Base-by-base conservation (phyloP, 2,888 invertebrate genomes). In the Acanthosepion pharaonis region DNA sequence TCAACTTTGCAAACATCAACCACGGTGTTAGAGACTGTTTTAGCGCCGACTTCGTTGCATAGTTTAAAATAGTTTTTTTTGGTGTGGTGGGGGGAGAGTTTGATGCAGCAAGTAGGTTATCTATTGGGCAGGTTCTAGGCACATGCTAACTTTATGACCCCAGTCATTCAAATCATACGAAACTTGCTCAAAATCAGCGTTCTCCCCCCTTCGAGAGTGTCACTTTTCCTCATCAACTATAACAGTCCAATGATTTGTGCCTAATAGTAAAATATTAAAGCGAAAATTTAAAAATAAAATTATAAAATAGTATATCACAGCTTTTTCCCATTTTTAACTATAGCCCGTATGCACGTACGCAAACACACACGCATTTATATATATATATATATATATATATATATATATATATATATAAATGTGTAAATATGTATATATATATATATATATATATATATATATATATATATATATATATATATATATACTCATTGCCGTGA, bases 131-230 rank as follows among this genome's bases (percentile, higher is more conserved):
- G n/a, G 33, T 78, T n/a, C n/a, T 9, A 33, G 15, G 78, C 78
- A 78, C 78, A 78, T 78, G n/a, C 78, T 78, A 78, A 78, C 78
- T 78, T 78, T 33, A n/a, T 78, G 78, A 78, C 78, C 78, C 78
- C 78, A 33, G 78, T 11, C 78, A n/a, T 78, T 78, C 78, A 78
- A n/a, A 78, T 78, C 78, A n/a, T 33, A 78, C n/a, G 15, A 11
- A 78, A 78, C 2, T 15, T n/a, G n/a, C 78, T 33, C n/a, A 15
- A 3, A 78, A n/a, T n/a, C 78, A 78, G 9, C 28, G 9, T 11
- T 5, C 5, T 20, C 59, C 59, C 15, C 78, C 18, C n/a, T 78
- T 78, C 5, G 78, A n/a, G 78, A 18, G 78, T n/a, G 78, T 78
- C 78, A 78, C 15, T n/a, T 28, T 78, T 78, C 33, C 15, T 33